A percentile compares a stretch with the other conserved stretches of the same genome.
phyloP scores from a whole-genome alignment of 2,888 invertebrate species.

The Frankliniella fusca region DNA sequence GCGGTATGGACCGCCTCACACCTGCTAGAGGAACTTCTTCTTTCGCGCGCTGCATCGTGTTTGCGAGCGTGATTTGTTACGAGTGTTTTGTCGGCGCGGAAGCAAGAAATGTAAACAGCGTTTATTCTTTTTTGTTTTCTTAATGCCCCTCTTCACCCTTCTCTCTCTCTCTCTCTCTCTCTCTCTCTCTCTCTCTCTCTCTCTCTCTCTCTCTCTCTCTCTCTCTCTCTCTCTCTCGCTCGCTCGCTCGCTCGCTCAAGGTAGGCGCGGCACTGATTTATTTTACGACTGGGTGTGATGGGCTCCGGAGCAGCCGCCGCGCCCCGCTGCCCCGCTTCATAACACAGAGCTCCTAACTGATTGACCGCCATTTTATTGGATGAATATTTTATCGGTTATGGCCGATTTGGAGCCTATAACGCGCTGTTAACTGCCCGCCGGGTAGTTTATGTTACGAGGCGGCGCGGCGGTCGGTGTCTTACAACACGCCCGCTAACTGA shows the following conservation, averaged over 20 bases:
- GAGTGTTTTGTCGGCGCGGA: background rate
- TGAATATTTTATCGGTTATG: slow-evolving; percentile 21
- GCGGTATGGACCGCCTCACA: background rate
- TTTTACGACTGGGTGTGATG: slow-evolving; percentile 9
- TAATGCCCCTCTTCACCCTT: background rate
- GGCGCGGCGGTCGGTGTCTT: background rate
- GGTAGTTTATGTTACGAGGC: slow-evolving; percentile 17
- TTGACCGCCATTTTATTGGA: slow-evolving; percentile 24
- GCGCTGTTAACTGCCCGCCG: background rate
- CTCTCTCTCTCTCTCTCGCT: too few species aligned
- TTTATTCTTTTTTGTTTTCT: background rate
- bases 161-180: too few species aligned
- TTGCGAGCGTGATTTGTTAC: background rate
- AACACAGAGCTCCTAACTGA: slow-evolving; percentile 12
- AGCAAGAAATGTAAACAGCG: background rate
- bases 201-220: too few species aligned
- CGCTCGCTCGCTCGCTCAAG: too few species aligned
- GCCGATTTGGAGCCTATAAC: slow-evolving; percentile 19
- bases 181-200: too few species aligned
- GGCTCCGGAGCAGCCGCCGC: background rate
- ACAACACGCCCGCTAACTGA: slow-evolving; percentile 5
- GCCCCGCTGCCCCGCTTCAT: background rate
- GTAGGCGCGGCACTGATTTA: slow-evolving; percentile 17
- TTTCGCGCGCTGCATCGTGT: background rate
- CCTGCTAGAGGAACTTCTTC: background rate